Conservation (phyloP, 2,888 invertebrate species). For the Rhopalosiphum nymphaeae region DNA sequence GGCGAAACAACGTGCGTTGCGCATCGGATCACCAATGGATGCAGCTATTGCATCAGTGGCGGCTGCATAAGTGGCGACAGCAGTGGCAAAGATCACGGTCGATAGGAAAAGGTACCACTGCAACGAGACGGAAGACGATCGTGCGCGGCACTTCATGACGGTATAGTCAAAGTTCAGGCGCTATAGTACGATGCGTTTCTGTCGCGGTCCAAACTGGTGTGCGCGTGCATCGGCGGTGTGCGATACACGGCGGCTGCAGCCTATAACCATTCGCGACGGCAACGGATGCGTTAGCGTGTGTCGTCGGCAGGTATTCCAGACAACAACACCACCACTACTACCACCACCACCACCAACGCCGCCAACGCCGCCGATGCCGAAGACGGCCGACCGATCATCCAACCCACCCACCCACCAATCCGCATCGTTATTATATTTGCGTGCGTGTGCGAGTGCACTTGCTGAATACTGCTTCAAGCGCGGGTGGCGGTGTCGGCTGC, state of each 20-base stretch:
- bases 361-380: background rate
- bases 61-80: background rate
- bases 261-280: conserved; percentile 37
- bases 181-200: background rate
- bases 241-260: background rate
- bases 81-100: background rate
- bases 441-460: background rate
- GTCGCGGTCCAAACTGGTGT: background rate
- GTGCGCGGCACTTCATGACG: background rate
- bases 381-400: conserved; percentile 45
- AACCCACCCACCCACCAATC: conserved; percentile 33
- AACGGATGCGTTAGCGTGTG: conserved; percentile 36
- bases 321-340: conserved; percentile 1
- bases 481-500: background rate
- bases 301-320: conserved; percentile 35
- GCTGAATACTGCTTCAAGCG: background rate
- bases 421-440: background rate
- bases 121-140: background rate
- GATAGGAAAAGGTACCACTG: background rate
- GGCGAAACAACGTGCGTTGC: conserved; percentile 53
- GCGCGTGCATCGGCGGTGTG: background rate
- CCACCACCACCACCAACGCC: background rate
- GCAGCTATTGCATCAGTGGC: background rate
- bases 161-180: background rate
- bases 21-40: conserved; percentile 26